Conservation (phyloP, 2,113 vertebrate species). For the Austrofundulus limnaeus region DNA sequence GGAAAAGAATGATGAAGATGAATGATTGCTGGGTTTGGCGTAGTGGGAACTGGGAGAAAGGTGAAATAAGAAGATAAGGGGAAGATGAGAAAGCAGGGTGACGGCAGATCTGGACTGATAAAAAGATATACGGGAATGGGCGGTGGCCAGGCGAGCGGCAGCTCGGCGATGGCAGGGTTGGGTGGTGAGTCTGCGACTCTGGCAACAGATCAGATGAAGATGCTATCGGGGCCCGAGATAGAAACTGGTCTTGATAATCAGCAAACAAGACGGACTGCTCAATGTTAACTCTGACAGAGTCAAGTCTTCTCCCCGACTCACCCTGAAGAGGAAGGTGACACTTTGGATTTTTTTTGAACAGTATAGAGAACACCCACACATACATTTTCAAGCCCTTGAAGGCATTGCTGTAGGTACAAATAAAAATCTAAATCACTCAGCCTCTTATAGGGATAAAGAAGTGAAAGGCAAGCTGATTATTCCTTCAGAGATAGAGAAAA, state of each 20-base stretch:
- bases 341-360: slow-evolving; percentile 38
- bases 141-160: slow-evolving; percentile 43
- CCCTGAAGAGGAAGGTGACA: slow-evolving; percentile 47
- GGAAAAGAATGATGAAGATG: slow-evolving; percentile 41
- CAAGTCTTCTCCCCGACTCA: slow-evolving; percentile 57
- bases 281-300: slow-evolving; percentile 54
- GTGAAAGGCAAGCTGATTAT: slow-evolving; percentile 79
- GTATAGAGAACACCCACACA: slow-evolving; percentile 23
- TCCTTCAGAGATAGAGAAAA: slow-evolving; percentile 86
- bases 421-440: slow-evolving; percentile 85
- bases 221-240: slow-evolving; percentile 70
- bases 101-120: slow-evolving; percentile 71
- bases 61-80: slow-evolving; percentile 72
- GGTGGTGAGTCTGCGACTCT: slow-evolving; percentile 57
- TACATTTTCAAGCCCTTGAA: slow-evolving; percentile 49
- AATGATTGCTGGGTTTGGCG: slow-evolving; percentile 60
- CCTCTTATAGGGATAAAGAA: slow-evolving; percentile 84
- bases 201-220: slow-evolving; percentile 76
- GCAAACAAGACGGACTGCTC: slow-evolving; percentile 68
- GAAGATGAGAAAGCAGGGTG: slow-evolving; percentile 66
- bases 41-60: slow-evolving; percentile 62
- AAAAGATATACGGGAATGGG: slow-evolving; percentile 40
- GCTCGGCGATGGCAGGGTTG: slow-evolving; percentile 40
- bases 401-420: slow-evolving; percentile 55
- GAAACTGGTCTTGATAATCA: slow-evolving; percentile 67